Percentiles rank a stretch among this genome's conserved stretches.
These are phyloP conservation scores for Seriola quinqueradiata DNA, from an alignment of 2,113 vertebrate genomes.

Conservation along the genomic window DNA sequence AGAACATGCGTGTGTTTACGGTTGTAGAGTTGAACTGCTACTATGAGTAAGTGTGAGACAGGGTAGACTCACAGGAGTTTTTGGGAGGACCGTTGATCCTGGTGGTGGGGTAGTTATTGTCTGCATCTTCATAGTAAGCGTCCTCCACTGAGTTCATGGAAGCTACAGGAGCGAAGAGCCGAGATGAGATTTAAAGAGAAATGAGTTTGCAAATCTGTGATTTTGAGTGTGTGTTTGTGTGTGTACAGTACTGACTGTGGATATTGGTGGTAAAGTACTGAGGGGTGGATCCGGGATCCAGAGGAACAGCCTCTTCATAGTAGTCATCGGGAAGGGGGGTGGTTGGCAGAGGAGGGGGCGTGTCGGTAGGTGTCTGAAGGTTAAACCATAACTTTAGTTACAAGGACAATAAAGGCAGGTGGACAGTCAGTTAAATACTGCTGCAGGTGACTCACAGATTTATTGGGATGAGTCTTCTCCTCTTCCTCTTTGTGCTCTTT, in stretches of 20 bases:
- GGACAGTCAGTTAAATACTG: not conserved
- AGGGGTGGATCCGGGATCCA: slow-evolving; percentile 91
- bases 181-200: not conserved
- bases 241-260: slow-evolving; percentile 86
- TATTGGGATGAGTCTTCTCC: slow-evolving; percentile 67
- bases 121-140: slow-evolving; percentile 96
- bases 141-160: slow-evolving; percentile 94
- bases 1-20: not conserved
- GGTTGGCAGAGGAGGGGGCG: slow-evolving; percentile 91
- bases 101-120: slow-evolving; percentile 94
- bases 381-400: slow-evolving; percentile 9
- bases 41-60: too few relatives aligned
- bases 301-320: slow-evolving; percentile 96
- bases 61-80: slow-evolving; percentile 88
- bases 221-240: not conserved
- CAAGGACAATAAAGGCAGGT: not conserved
- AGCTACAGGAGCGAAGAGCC: slow-evolving; percentile 76
- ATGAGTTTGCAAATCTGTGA: not conserved
- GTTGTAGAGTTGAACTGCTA: not conserved
- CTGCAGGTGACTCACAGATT: slow-evolving; percentile 78
- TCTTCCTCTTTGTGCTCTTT: slow-evolving; percentile 85
- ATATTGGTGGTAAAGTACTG: slow-evolving; percentile 95
- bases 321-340: slow-evolving; percentile 96
- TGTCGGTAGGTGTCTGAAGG: slow-evolving; percentile 85
- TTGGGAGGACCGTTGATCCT: slow-evolving; percentile 92